A percentile compares a stretch with the other conserved stretches of the same genome.
Evolutionary conservation across 2,113 vertebrate species (phyloP).

Genomic region (Noturus placidus): DNA sequence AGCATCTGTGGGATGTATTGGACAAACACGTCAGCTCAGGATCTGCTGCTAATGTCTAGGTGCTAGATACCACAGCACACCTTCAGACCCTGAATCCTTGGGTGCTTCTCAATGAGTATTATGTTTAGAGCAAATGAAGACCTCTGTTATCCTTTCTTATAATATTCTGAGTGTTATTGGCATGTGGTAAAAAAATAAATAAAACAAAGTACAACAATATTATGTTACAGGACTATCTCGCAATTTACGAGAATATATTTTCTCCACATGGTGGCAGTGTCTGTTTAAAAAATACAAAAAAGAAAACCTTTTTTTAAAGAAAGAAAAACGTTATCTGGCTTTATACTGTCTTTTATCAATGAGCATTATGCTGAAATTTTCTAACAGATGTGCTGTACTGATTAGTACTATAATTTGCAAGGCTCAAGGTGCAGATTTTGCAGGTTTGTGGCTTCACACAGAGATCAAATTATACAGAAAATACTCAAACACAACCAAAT

Average conservation of each 20-base stretch:
- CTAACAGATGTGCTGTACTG: not conserved
- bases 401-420: not conserved
- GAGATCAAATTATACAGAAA: not conserved
- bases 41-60: too few relatives aligned
- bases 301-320: not conserved
- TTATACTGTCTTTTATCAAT: not conserved
- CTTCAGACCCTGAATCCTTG: not conserved
- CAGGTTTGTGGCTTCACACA: not conserved
- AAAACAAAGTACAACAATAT: not conserved
- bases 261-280: conserved; percentile 28
- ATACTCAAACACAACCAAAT: not conserved
- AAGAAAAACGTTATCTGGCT: not conserved
- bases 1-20: too few relatives aligned
- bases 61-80: too few relatives aligned
- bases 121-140: not conserved
- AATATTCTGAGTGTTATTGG: not conserved
- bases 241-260: not conserved
- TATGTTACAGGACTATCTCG: not conserved
- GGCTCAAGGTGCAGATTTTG: too few relatives aligned
- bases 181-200: not conserved
- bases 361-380: not conserved
- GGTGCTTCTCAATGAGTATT: not conserved
- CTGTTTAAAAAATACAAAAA: not conserved
- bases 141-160: not conserved
- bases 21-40: too few relatives aligned